Conservation (phyloP, 1,140 invertebrate genomes). For the Cydia amplana region DNA sequence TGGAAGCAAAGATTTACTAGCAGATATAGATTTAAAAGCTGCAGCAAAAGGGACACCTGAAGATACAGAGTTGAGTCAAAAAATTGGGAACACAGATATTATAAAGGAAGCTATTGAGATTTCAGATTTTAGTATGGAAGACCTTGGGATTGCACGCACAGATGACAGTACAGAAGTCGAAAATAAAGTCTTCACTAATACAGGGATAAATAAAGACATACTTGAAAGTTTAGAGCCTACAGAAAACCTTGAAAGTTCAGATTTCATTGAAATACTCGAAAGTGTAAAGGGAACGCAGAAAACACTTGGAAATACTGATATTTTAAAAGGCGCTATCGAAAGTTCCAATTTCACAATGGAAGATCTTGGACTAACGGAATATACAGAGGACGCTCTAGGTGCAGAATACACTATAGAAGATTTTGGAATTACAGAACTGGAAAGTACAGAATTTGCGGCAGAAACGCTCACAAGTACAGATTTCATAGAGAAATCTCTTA, state of each 20-base stretch:
- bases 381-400: neutral
- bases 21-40: neutral
- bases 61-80: neutral
- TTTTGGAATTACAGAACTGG: neutral
- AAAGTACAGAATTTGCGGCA: neutral
- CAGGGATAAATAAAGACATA: neutral
- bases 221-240: neutral
- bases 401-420: neutral
- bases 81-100: neutral
- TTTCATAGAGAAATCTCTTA: neutral
- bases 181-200: neutral
- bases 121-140: constrained; percentile 14
- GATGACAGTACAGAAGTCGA: neutral
- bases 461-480: neutral
- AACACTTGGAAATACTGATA: neutral
- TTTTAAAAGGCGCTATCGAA: constrained; percentile 2
- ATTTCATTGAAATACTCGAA: neutral
- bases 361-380: neutral
- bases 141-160: neutral
- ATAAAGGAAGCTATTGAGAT: neutral
- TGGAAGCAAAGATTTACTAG: neutral
- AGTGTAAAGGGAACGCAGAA: neutral
- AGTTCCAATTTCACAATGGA: neutral
- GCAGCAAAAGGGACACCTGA: neutral
- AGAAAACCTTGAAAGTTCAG: neutral